A percentile compares a stretch with the other conserved stretches of the same genome.
Conservation (phyloP, 2,113 vertebrate species). For the Carassius auratus region DNA sequence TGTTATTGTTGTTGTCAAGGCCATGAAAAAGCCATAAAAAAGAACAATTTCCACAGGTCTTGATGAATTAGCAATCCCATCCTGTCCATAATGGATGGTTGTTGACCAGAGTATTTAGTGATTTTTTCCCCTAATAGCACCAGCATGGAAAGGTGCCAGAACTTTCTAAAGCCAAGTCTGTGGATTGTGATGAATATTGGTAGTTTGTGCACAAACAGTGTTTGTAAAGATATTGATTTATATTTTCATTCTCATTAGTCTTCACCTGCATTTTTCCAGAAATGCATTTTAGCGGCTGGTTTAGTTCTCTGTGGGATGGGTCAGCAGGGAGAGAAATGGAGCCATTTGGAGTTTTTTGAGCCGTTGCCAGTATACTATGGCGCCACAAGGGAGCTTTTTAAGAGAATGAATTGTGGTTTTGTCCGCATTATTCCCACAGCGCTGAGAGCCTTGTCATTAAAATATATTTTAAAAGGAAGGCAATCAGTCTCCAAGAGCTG, state of each 20-base stretch:
- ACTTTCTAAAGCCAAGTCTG: background rate
- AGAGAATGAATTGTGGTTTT: constrained; percentile 31
- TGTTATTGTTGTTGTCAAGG: background rate
- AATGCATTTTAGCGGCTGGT: background rate
- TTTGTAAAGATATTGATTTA: constrained; percentile 16
- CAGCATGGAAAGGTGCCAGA: background rate
- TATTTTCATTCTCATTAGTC: constrained; percentile 21
- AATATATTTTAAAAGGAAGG: constrained; percentile 37
- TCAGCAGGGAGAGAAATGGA: background rate
- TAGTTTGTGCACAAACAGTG: background rate
- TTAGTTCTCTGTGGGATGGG: background rate
- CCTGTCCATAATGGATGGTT: background rate
- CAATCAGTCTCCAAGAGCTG: constrained; percentile 7
- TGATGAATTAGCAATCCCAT: constrained; percentile 5
- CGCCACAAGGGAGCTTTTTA: constrained; percentile 33
- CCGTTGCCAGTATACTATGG: background rate
- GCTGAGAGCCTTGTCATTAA: constrained; percentile 27
- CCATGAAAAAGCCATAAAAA: background rate
- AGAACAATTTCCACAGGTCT: background rate
- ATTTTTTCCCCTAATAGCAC: constrained; percentile 6
- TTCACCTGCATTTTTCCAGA: background rate
- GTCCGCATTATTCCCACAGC: constrained; percentile 17
- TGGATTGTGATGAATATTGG: background rate
- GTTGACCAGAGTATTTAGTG: constrained; percentile 3
- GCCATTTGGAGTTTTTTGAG: background rate